These are phyloP conservation scores for Plebejus argus DNA, from an alignment of 2,888 invertebrate genomes.

Conservation along the genomic window DNA sequence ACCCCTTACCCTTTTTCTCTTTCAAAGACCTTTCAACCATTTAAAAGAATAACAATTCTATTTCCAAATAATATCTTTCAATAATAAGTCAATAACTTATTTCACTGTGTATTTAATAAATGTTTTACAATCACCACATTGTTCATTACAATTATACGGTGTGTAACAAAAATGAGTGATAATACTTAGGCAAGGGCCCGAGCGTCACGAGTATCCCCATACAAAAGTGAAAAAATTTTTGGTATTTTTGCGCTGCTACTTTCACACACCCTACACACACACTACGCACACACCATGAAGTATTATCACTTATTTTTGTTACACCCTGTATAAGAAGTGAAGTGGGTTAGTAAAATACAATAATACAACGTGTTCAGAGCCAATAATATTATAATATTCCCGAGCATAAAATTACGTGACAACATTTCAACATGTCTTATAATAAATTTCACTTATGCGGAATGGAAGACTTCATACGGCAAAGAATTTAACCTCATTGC, in stretches of 20 bases:
- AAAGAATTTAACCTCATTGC: slow-evolving; percentile 20
- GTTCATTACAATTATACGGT: neutral
- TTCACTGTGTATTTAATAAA: neutral
- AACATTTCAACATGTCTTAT: slow-evolving; percentile 23
- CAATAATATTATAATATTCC: slow-evolving; percentile 17
- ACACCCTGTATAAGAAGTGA: no score
- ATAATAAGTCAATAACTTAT: neutral
- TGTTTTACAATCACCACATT: neutral
- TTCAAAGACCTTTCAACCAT: neutral
- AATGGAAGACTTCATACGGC: slow-evolving; percentile 17
- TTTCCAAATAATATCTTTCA: neutral
- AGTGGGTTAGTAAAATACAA: neutral
- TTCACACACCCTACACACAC: no score
- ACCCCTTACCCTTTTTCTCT: neutral
- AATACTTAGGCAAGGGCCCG: no score
- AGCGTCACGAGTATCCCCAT: no score
- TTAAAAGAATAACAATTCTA: no score
- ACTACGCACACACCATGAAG: no score
- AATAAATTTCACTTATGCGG: slow-evolving; percentile 24
- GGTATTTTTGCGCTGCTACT: no score
- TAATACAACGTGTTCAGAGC: neutral
- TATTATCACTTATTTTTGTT: no score
- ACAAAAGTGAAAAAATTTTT: no score
- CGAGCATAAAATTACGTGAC: slow-evolving; percentile 27
- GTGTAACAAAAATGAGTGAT: no score